Evolutionary conservation across 1,140 invertebrate genomes (phyloP).

Genomic region (Aphelenchoides fujianensis): DNA sequence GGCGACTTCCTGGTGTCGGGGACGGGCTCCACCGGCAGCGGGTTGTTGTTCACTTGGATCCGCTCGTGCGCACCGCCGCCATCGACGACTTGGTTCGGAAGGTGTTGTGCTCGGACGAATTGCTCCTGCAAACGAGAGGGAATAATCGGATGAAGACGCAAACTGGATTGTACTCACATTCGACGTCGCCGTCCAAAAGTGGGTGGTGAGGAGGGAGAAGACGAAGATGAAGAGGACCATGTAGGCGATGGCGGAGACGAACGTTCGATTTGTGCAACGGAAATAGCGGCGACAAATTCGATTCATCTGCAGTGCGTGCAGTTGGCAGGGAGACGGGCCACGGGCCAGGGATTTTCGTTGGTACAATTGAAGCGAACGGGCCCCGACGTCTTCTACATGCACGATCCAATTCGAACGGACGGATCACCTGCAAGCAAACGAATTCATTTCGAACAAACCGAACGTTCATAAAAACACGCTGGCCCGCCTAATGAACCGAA

Average conservation of each 20-base stretch:
- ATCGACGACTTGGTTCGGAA: not conserved
- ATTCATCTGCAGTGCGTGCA: not conserved
- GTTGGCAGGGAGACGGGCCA: too few species aligned
- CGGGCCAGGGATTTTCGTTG: too few species aligned
- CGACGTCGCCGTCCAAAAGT: not conserved
- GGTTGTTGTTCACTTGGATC: too few species aligned
- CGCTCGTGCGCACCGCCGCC: too few species aligned
- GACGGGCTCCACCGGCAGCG: not conserved
- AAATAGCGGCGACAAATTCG: constrained; percentile 8
- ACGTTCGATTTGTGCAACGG: not conserved
- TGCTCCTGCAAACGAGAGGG: not conserved
- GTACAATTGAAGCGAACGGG: too few species aligned
- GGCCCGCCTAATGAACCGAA: too few species aligned
- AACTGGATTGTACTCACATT: not conserved
- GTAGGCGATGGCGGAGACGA: not conserved
- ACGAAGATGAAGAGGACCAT: constrained; percentile 1
- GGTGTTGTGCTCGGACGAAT: not conserved
- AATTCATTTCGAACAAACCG: too few species aligned
- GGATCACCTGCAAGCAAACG: too few species aligned
- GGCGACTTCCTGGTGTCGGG: not conserved
- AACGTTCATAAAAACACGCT: too few species aligned
- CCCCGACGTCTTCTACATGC: too few species aligned
- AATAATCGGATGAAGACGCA: too few species aligned
- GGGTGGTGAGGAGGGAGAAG: not conserved
- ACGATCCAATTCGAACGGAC: too few species aligned